Base-by-base conservation (phyloP, 2,113 vertebrate genomes). In the Bagarius yarrelli region DNA sequence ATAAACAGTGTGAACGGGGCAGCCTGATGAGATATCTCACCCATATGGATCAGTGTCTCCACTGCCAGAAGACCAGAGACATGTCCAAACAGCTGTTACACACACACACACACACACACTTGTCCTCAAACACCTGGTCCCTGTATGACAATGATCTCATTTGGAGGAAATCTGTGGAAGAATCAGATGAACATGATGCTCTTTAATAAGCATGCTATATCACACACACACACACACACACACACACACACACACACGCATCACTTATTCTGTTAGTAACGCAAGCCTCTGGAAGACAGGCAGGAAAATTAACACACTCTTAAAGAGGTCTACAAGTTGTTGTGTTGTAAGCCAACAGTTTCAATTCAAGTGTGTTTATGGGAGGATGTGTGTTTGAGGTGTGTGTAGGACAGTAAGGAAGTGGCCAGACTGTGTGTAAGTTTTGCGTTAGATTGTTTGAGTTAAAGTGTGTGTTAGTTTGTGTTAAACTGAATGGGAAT, bases 11-110 rank as follows among this genome's bases (percentile, higher is more conserved):
- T 50, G 55, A 32, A 75, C 14, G 70, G 66, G 57, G 2, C 56
- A 52, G 71, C 44, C 44, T 47, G 44, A 47, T 47, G 44, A 47
- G 44, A 47, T 47, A 47, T 63, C 57, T 76, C 79, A 82, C 76
- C 81, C 85, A 71, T 63, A 73, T 85, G 83, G 91, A 83, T 87
- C 87, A 87, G 88, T 85, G 88, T 30, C 81, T 76, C 67, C 60
- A 0, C 82, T 81, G 80, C 59, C 81, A 52, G 69, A 70, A 53
- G 40, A 71, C 32, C 59, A 27, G 3, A 66, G 69, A 81, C 67
- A 67, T 61, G 15, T 55, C 60, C 74, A 67, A 47, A 55, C 13
- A n/a, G 84, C 72, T 8, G 80, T 66, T 83, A 34, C 72, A 23
- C 78, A 78, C 73, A 56, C 79, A 81, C 83, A 83, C 82, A 63